Conservation (phyloP, 2,888 invertebrate genomes). For the Theodoxus fluviatilis region DNA sequence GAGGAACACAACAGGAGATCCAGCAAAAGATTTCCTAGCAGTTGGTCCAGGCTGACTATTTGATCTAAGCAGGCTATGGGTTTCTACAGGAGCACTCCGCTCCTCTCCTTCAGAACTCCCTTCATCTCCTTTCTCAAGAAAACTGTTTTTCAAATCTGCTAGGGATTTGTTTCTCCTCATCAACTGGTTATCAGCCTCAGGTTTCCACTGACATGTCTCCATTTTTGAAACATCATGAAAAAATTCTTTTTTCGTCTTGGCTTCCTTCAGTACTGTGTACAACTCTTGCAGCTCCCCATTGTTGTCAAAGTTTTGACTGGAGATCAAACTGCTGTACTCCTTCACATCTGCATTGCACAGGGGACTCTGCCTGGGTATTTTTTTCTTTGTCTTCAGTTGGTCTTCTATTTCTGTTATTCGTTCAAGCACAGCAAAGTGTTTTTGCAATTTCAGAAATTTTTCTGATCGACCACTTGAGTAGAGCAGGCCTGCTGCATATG, state of each 20-base stretch:
- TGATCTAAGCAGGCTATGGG: no score
- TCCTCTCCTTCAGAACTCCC: no score
- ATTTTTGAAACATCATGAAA: slow-evolving; percentile 80
- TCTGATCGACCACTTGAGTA: slow-evolving; percentile 76
- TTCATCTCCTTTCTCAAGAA: no score
- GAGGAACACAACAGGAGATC: no score
- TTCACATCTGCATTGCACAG: slow-evolving; percentile 22
- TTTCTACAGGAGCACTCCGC: no score
- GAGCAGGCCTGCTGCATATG: slow-evolving; percentile 68
- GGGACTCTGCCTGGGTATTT: not conserved
- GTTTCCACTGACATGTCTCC: slow-evolving; percentile 78
- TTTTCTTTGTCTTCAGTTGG: slow-evolving; percentile 25
- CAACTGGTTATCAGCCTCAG: slow-evolving; percentile 76
- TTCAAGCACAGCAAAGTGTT: slow-evolving; percentile 85
- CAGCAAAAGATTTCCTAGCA: no score
- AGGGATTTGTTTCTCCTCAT: slow-evolving; percentile 86
- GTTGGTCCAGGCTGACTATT: no score
- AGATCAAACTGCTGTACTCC: slow-evolving; percentile 22
- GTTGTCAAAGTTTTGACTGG: slow-evolving; percentile 22
- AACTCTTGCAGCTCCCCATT: slow-evolving; percentile 80
- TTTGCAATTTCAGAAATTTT: slow-evolving; percentile 83
- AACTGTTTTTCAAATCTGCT: slow-evolving; percentile 75
- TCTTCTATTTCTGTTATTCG: slow-evolving; percentile 74
- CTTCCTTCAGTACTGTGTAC: slow-evolving; percentile 78
- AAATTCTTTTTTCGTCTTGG: slow-evolving; percentile 84